Percentiles rank a stretch among this genome's conserved stretches.
These are phyloP conservation scores for Astreopora myriophthalma DNA, from an alignment of 64 coral and sea anemone genomes.

Conservation along the genomic window DNA sequence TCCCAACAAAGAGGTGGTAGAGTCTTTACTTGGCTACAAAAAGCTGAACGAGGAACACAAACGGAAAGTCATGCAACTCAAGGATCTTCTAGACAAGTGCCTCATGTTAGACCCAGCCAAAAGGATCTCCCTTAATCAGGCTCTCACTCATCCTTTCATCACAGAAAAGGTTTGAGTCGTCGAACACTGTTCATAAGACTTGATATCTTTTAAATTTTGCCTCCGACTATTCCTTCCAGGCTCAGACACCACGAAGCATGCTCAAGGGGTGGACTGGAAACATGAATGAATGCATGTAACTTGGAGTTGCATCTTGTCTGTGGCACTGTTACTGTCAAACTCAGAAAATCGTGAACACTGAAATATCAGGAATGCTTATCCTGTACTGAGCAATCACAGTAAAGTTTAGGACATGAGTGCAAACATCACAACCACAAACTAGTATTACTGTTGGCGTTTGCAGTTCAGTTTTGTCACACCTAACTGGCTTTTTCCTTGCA, in stretches of 20 bases:
- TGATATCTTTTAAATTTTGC: background rate
- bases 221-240: background rate
- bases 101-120: conserved; percentile 96
- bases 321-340: too few species aligned
- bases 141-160: conserved; percentile 99
- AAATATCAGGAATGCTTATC: too few species aligned
- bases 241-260: background rate
- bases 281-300: too few species aligned
- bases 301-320: too few species aligned
- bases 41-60: conserved; percentile 90
- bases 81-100: conserved; percentile 92
- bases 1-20: conserved; percentile 90
- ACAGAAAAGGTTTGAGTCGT: conserved; percentile 89
- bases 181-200: conserved; percentile 46
- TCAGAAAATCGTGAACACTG: too few species aligned
- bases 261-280: background rate
- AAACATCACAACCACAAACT: too few species aligned
- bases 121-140: conserved; percentile 91
- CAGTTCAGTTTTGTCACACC: too few species aligned
- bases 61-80: conserved; percentile 89
- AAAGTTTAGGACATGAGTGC: too few species aligned
- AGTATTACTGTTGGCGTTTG: too few species aligned
- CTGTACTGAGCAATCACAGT: too few species aligned
- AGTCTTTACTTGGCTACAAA: conserved; percentile 87
- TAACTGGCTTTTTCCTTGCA: too few species aligned